Percentiles rank a stretch among this genome's conserved stretches.
Conservation (phyloP, 2,888 invertebrate species). For the Embidobia sp. region DNA sequence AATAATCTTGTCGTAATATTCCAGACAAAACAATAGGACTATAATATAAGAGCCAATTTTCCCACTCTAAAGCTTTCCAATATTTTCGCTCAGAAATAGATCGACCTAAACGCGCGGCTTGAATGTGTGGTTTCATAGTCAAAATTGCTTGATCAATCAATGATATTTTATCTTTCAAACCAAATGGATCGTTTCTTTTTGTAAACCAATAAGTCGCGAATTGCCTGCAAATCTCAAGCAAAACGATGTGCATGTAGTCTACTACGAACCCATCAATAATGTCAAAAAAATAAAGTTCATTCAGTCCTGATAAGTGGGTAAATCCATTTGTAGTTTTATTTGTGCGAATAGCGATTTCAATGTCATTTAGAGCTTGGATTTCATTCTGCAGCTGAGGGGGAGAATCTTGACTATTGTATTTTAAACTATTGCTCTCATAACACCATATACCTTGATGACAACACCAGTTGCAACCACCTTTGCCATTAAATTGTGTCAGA, state of each 20-base stretch:
- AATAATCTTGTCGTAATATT: conserved; percentile 35
- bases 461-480: conserved; percentile 60
- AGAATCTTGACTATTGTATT: not conserved
- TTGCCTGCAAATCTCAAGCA: conserved; percentile 36
- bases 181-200: not conserved
- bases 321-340: conserved; percentile 2
- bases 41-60: conserved; percentile 60
- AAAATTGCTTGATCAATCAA: conserved; percentile 14
- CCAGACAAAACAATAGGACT: conserved; percentile 38
- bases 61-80: conserved; percentile 60
- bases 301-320: conserved; percentile 31
- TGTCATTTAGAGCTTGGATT: too few relatives aligned
- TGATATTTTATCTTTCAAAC: conserved; percentile 2
- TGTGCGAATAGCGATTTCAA: not conserved
- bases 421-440: not conserved
- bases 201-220: conserved; percentile 57
- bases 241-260: conserved; percentile 52
- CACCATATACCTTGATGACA: conserved; percentile 41
- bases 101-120: conserved; percentile 36
- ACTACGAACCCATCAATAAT: conserved; percentile 52
- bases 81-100: conserved; percentile 22
- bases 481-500: conserved; percentile 49
- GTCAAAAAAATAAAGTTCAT: conserved; percentile 44
- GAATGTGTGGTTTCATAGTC: conserved; percentile 27
- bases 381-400: not conserved